phyloP scores from a whole-genome alignment of 1,140 invertebrate genomes.

The Babylonia areolata region DNA sequence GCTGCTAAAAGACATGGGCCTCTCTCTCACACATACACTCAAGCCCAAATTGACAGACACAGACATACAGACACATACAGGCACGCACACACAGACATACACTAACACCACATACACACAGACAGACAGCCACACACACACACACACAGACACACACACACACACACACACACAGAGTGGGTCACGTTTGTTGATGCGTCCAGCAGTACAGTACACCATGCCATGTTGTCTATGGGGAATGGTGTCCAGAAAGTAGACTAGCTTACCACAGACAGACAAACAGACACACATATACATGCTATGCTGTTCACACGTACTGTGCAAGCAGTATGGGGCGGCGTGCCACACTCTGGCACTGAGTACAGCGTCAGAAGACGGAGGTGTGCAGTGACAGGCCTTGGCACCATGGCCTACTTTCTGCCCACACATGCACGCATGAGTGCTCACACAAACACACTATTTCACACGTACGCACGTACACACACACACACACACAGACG shows the following conservation, averaged over 20 bases:
- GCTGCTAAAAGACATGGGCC: no score
- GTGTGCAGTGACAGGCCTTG: no score
- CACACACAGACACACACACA: neutral
- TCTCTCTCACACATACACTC: neutral
- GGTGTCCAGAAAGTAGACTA: no score
- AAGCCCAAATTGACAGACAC: neutral
- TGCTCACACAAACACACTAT: neutral
- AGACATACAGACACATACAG: neutral
- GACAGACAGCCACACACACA: neutral
- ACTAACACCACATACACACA: neutral
- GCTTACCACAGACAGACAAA: no score
- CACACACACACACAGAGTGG: neutral
- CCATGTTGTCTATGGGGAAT: no score
- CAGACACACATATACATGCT: no score
- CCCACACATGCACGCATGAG: neutral
- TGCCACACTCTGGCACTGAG: no score
- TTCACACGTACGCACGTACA: neutral
- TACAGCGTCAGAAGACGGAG: no score
- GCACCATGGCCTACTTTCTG: neutral
- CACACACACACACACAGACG: neutral
- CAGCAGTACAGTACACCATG: no score
- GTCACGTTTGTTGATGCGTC: no score
- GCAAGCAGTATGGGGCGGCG: no score
- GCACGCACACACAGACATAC: neutral
- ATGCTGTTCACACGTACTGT: no score